A percentile compares a stretch with the other conserved stretches of the same genome.
phyloP scores from a whole-genome alignment of 2,797 vertebrate genomes.

The Graptemys geographica region DNA sequence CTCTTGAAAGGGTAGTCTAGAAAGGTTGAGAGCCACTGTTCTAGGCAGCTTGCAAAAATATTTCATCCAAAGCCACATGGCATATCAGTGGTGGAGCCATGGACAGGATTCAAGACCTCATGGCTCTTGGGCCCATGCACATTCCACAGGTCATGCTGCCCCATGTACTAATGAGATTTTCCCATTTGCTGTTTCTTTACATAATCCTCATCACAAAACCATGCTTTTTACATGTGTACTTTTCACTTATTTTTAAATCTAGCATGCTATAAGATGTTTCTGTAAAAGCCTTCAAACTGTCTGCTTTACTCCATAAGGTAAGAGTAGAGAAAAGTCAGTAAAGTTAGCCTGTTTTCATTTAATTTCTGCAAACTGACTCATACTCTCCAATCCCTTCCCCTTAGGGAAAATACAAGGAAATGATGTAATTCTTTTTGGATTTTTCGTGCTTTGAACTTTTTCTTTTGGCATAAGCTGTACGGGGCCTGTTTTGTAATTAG shows the following conservation, averaged over 20 bases:
- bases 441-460: slow-evolving; percentile 62
- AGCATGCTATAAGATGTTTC: neutral
- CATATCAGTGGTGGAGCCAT: neutral
- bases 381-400: slow-evolving; percentile 75
- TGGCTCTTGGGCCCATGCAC: neutral
- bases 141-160: neutral
- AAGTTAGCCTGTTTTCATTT: slow-evolving; percentile 76
- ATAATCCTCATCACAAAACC: slow-evolving; percentile 12
- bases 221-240: neutral
- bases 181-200: neutral
- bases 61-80: neutral
- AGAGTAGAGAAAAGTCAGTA: slow-evolving; percentile 69
- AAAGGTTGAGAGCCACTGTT: neutral
- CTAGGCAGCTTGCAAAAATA: neutral
- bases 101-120: neutral
- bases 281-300: neutral
- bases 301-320: slow-evolving; percentile 46
- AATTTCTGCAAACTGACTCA: slow-evolving; percentile 80
- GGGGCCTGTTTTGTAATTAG: slow-evolving; percentile 70
- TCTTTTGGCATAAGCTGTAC: slow-evolving; percentile 55
- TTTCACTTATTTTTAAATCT: slow-evolving; percentile 32
- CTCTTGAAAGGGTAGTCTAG: no score
- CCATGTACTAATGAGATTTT: neutral
- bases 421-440: slow-evolving; percentile 72
- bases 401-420: slow-evolving; percentile 82